These are phyloP conservation scores for Atopsyche davidsoni DNA, from an alignment of 1,140 invertebrate genomes.

Conservation along the genomic window DNA sequence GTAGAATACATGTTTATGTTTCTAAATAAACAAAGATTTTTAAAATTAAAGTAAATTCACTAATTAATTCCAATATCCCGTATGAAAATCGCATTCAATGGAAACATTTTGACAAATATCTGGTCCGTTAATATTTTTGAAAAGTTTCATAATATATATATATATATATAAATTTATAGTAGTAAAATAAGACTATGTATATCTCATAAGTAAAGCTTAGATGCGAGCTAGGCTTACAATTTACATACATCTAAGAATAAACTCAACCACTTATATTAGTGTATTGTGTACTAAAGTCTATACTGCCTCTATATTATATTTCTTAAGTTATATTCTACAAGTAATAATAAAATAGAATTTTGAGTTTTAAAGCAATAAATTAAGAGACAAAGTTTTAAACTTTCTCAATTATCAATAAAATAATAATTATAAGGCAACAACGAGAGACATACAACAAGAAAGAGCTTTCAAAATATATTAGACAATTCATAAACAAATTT, in stretches of 20 bases:
- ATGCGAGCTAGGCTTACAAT: conserved; percentile 7
- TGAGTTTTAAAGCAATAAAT: conserved; percentile 24
- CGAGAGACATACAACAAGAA: conserved; percentile 28
- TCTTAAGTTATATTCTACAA: background rate
- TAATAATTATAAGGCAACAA: conserved; percentile 26
- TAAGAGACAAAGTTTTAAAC: conserved; percentile 19
- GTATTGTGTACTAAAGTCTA: background rate
- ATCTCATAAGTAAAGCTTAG: conserved; percentile 11
- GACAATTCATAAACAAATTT: conserved; percentile 28
- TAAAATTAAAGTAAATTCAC: no score
- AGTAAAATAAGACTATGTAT: conserved; percentile 11
- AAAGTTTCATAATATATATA: conserved; percentile 9
- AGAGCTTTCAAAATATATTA: conserved; percentile 29
- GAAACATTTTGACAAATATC: no score
- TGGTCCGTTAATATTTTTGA: no score
- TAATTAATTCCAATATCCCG: no score
- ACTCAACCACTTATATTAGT: conserved; percentile 7
- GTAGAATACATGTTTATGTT: no score
- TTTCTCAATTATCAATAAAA: conserved; percentile 18
- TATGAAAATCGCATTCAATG: no score
- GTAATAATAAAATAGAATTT: conserved; percentile 21
- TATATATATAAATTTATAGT: conserved; percentile 4
- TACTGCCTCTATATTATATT: background rate
- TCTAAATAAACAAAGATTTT: no score
- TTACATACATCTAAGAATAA: background rate